phyloP scores from a whole-genome alignment of 2,113 vertebrate genomes.

The Actenoides lindsayi region DNA sequence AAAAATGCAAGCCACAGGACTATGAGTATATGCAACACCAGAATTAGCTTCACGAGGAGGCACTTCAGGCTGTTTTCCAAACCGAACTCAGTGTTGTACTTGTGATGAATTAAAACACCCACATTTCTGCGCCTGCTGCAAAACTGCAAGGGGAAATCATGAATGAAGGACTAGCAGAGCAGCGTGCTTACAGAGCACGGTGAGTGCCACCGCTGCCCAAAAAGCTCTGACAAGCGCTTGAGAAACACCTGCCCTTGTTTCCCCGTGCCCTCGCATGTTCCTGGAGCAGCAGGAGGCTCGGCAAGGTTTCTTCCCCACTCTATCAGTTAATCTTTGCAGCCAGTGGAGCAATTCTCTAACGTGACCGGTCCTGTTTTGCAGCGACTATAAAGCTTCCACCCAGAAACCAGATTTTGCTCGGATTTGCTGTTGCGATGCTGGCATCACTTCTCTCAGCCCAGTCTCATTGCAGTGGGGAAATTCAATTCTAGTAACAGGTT shows the following conservation, averaged over 20 bases:
- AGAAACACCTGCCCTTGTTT: background rate
- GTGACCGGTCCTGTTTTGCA: background rate
- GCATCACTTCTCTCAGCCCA: background rate
- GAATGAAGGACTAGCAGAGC: constrained; percentile 6
- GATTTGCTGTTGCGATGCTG: background rate
- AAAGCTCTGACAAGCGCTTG: rapidly evolving
- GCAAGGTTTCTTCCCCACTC: rapidly evolving
- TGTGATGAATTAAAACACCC: constrained; percentile 10
- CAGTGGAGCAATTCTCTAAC: background rate
- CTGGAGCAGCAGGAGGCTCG: background rate
- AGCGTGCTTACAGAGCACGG: background rate
- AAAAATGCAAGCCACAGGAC: constrained; percentile 24
- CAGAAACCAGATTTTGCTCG: background rate
- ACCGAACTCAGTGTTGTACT: background rate
- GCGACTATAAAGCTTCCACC: background rate
- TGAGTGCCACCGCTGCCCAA: background rate
- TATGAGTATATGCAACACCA: background rate
- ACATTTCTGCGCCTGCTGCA: background rate
- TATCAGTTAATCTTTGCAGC: background rate
- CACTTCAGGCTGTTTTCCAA: constrained; percentile 39
- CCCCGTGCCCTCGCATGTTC: rapidly evolving
- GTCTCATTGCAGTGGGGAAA: background rate
- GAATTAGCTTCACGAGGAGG: constrained; percentile 48
- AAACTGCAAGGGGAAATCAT: background rate
- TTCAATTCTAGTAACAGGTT: background rate